Percentiles rank a stretch among this genome's conserved stretches.
These are phyloP conservation scores for Callipepla californica DNA, from an alignment of 2,113 vertebrate species.

Conservation along the genomic window DNA sequence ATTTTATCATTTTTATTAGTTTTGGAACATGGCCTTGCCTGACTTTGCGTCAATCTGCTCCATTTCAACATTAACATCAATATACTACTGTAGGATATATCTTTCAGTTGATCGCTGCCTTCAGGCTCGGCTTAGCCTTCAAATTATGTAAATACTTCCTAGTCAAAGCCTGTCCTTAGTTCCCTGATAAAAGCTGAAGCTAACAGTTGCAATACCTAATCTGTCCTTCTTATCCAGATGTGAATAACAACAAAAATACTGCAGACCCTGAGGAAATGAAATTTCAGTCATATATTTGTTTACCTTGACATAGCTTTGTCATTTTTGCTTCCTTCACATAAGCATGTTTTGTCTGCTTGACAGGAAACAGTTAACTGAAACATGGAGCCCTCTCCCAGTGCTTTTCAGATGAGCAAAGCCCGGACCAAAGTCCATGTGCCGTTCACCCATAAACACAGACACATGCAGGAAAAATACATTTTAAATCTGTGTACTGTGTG, in stretches of 20 bases:
- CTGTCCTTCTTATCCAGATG: slow-evolving; percentile 5
- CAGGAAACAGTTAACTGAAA: slow-evolving; percentile 58
- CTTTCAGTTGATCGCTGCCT: slow-evolving; percentile 44
- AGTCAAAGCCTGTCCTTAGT: slow-evolving; percentile 27
- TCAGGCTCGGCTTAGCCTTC: slow-evolving; percentile 41
- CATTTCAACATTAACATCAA: slow-evolving; percentile 12
- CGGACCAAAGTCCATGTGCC: slow-evolving; percentile 34
- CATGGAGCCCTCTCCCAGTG: neutral
- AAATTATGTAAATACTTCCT: slow-evolving; percentile 44
- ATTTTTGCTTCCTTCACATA: slow-evolving; percentile 30
- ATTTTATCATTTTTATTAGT: neutral
- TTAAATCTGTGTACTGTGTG: slow-evolving; percentile 18
- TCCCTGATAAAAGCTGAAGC: slow-evolving; percentile 43
- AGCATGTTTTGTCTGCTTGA: slow-evolving; percentile 7
- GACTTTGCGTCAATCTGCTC: slow-evolving; percentile 6
- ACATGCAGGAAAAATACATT: slow-evolving; percentile 40
- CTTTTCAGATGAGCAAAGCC: slow-evolving; percentile 31
- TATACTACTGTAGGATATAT: slow-evolving; percentile 5
- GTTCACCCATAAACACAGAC: slow-evolving; percentile 39
- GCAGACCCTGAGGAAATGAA: slow-evolving; percentile 8
- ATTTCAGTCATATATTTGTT: neutral
- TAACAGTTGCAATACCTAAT: slow-evolving; percentile 31
- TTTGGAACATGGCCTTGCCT: slow-evolving; percentile 1
- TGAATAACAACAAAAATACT: slow-evolving; percentile 24
- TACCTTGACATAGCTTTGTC: slow-evolving; percentile 11